Conservation (phyloP, 2,113 vertebrate species). For the Menidia beryllina region DNA sequence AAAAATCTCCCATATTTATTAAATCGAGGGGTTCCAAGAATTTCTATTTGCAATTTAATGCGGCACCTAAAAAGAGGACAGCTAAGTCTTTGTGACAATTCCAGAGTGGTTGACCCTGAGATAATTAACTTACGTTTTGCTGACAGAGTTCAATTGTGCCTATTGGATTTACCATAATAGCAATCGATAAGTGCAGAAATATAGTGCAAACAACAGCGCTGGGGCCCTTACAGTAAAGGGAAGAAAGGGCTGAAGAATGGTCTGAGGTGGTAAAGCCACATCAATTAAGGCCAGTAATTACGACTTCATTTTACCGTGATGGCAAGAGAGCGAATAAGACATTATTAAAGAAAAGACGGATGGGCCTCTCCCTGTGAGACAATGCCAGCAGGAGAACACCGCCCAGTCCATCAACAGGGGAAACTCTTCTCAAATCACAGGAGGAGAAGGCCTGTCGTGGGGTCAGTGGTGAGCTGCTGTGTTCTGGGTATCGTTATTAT, state of each 20-base stretch:
- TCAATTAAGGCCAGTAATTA: constrained; percentile 84
- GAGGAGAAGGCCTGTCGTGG: too few relatives aligned
- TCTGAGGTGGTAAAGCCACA: constrained; percentile 77
- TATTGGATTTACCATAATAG: constrained; percentile 85
- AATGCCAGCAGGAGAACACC: constrained; percentile 49
- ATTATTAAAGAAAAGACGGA: constrained; percentile 81
- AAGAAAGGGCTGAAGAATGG: constrained; percentile 64
- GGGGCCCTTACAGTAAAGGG: constrained; percentile 46
- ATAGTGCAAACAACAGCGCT: constrained; percentile 81
- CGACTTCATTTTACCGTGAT: constrained; percentile 72
- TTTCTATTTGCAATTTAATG: constrained; percentile 77
- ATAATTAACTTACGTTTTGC: constrained; percentile 87
- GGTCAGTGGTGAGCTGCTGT: too few relatives aligned
- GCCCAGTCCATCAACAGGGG: background rate
- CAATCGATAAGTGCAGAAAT: constrained; percentile 81
- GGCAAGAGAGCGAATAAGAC: constrained; percentile 76
- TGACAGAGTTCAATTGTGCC: constrained; percentile 84
- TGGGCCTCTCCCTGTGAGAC: constrained; percentile 51
- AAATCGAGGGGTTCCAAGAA: constrained; percentile 66
- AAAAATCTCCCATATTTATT: constrained; percentile 52
- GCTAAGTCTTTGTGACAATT: constrained; percentile 74
- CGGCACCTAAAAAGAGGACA: constrained; percentile 68
- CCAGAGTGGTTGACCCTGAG: constrained; percentile 78
- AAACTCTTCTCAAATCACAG: background rate
- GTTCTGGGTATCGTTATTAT: too few relatives aligned